Evolutionary conservation across 2,113 vertebrate species (phyloP).

Genomic region (Ciconia maguari): DNA sequence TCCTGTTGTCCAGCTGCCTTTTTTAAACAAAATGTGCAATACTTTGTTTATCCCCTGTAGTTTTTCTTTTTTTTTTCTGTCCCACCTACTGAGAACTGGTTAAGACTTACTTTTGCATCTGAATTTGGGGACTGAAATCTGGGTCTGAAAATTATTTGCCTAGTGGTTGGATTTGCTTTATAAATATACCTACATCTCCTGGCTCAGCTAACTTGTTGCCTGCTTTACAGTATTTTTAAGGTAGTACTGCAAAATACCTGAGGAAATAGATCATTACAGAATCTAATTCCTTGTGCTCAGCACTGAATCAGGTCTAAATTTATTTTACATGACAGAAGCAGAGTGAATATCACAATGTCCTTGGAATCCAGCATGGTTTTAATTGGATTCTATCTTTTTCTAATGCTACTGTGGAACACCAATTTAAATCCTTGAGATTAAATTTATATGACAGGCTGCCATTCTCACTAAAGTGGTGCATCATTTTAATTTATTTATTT

Average conservation of each 20-base stretch:
- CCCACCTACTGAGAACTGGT: neutral
- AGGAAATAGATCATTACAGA: constrained; percentile 44
- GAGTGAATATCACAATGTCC: constrained; percentile 30
- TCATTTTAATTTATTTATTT: constrained; percentile 61
- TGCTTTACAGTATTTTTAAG: neutral
- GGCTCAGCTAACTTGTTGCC: neutral
- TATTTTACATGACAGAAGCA: constrained; percentile 51
- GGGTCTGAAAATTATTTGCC: neutral
- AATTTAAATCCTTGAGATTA: constrained; percentile 62
- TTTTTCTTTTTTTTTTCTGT: neutral
- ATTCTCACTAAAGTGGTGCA: constrained; percentile 33
- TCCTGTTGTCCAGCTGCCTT: neutral
- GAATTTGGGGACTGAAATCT: neutral
- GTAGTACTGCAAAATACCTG: neutral
- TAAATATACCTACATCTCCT: neutral
- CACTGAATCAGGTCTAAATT: constrained; percentile 7
- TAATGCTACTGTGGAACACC: constrained; percentile 29
- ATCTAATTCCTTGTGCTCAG: constrained; percentile 22
- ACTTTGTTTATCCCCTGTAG: neutral
- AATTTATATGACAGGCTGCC: constrained; percentile 52
- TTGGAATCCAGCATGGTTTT: constrained; percentile 45
- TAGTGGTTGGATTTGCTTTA: neutral
- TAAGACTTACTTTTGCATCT: neutral
- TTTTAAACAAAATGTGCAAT: neutral
- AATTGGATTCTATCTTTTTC: constrained; percentile 60